These are phyloP conservation scores for Agrilus planipennis DNA, from an alignment of 1,140 invertebrate species.

Conservation along the genomic window DNA sequence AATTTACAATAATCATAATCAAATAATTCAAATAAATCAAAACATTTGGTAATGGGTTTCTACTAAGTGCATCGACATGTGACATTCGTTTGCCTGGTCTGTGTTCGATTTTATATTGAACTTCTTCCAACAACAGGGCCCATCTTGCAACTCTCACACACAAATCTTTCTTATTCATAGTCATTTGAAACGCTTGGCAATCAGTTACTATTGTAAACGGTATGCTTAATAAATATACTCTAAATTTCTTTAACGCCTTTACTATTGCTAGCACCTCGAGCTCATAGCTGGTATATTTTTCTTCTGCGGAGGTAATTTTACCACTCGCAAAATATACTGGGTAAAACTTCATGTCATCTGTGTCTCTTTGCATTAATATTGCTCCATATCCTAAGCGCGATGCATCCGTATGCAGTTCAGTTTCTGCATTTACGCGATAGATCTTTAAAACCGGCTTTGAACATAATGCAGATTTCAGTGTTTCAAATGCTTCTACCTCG, in stretches of 20 bases:
- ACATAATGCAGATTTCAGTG: conserved; percentile 5
- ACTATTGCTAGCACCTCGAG: conserved; percentile 32
- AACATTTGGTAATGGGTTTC: too few species aligned
- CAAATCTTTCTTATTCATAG: too few species aligned
- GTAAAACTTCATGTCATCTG: conserved; percentile 16
- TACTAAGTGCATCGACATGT: too few species aligned
- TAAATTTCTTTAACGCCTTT: conserved; percentile 16
- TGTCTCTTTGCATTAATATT: conserved; percentile 27
- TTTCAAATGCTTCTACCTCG: conserved; percentile 1
- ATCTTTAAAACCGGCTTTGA: conserved; percentile 10
- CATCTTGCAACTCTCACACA: too few species aligned
- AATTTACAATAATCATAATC: too few species aligned
- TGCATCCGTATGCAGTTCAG: conserved; percentile 12
- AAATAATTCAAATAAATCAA: too few species aligned
- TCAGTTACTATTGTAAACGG: conserved; percentile 25
- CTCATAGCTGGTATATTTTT: conserved; percentile 29
- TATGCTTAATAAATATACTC: too few species aligned
- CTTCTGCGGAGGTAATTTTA: conserved; percentile 23
- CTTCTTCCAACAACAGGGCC: too few species aligned
- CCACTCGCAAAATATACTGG: too few species aligned
- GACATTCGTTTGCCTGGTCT: too few species aligned
- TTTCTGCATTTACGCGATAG: conserved; percentile 11
- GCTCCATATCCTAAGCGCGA: conserved; percentile 12
- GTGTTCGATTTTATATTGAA: too few species aligned
- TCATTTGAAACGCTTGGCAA: conserved; percentile 27